Base-by-base conservation (phyloP, 2,888 invertebrate species). In the Chloromyia formosa region DNA sequence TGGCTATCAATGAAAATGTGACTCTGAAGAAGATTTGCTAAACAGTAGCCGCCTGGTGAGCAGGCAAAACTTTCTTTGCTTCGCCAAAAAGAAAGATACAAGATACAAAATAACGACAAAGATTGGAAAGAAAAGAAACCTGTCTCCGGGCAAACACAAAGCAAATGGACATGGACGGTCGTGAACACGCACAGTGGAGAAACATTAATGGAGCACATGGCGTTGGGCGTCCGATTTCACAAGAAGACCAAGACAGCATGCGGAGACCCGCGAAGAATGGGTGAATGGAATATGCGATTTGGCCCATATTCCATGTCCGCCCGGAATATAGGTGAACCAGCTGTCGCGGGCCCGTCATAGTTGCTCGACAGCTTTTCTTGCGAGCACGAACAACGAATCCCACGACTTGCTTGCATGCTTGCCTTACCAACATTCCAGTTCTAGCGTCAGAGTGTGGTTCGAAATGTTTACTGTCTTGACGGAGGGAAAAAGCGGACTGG, bases 241-340 rank as follows among this genome's bases (percentile, higher is more conserved):
- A 16, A 10, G n/a, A n/a, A n/a, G 16, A 16, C 53, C 53, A 53
- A 16, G 16, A 5, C 16, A n/a, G n/a, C 7, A 12, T 49, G 49
- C 10, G 49, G 49, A 49, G 49, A n/a, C 16, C 49, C 27, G 27
- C 27, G 10, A 49, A 49, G 49, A 49, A 42, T 42, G 42, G 12
- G 12, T 9, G 49, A 49, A 49, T 49, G 49, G 49, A 12, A 3
- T 1, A 49, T 49, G 49, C 49, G 49, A 12, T 49, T 49, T 10
- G 16, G 12, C 16, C 49, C 12, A n/a, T 49, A n/a, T 49, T 49
- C 7, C 49, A 49, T 49, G 49, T 49, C 49, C 12, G 49, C 49
- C 16, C 3, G 16, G 16, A 49, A 56, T 56, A 56, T 56, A 56
- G 56, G 56, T 56, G 56, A 56, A 56, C 56, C 56, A 18, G 56